A percentile compares a stretch with the other conserved stretches of the same genome.
These are phyloP conservation scores for Muscicapa adusta DNA, from an alignment of 2,113 vertebrate species.

Conservation along the genomic window DNA sequence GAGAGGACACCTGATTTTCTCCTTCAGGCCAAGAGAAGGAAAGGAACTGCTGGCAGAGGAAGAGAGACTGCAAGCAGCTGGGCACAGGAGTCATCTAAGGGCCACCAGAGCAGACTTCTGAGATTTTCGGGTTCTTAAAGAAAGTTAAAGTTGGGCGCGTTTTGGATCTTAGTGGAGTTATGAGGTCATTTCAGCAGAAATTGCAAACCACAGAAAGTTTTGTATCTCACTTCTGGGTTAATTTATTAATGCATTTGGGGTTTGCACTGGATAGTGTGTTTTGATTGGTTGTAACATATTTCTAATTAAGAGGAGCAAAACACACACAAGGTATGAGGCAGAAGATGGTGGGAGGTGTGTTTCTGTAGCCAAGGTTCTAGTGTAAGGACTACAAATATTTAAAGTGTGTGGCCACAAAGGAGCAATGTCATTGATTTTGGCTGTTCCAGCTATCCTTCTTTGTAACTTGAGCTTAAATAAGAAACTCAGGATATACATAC, in stretches of 20 bases:
- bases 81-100: not conserved
- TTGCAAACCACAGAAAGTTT: slow-evolving; percentile 9
- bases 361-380: not conserved
- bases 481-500: not conserved
- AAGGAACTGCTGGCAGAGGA: not conserved
- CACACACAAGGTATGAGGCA: not conserved
- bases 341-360: not conserved
- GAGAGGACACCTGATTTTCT: not conserved
- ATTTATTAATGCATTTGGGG: not conserved
- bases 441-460: not conserved
- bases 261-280: not conserved
- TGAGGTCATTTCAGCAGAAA: slow-evolving; percentile 2
- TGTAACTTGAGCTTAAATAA: not conserved
- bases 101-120: not conserved
- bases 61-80: not conserved
- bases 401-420: not conserved
- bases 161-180: not conserved
- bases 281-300: not conserved
- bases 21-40: not conserved
- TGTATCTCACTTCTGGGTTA: not conserved
- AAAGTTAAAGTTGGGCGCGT: not conserved
- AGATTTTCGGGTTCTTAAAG: not conserved
- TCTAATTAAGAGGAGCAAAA: not conserved
- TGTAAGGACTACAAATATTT: not conserved
- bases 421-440: not conserved